A percentile compares a stretch with the other conserved stretches of the same genome.
Evolutionary conservation across 1,140 invertebrate genomes (phyloP).

Genomic region (Battus philenor): DNA sequence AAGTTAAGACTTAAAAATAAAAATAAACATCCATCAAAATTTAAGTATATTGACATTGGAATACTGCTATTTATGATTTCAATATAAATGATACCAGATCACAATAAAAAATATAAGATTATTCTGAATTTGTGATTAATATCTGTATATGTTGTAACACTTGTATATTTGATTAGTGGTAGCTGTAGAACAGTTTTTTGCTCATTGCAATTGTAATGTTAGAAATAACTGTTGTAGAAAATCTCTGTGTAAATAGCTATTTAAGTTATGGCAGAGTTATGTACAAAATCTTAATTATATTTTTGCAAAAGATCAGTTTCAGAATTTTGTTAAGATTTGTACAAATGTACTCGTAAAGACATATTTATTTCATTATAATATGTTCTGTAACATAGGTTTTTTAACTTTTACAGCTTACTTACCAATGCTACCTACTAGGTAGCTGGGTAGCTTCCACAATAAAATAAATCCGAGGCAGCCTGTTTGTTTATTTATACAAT

Average conservation of each 20-base stretch:
- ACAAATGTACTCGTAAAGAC: slow-evolving; percentile 37
- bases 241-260: slow-evolving; percentile 58
- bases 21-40: background rate
- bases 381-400: background rate
- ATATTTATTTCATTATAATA: slow-evolving; percentile 11
- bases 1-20: slow-evolving; percentile 15
- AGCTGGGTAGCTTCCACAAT: no score
- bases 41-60: background rate
- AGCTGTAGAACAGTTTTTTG: slow-evolving; percentile 35
- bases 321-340: slow-evolving; percentile 44
- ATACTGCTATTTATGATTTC: background rate
- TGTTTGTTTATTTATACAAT: background rate
- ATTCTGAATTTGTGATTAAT: slow-evolving; percentile 20
- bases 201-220: slow-evolving; percentile 53
- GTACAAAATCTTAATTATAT: slow-evolving; percentile 39
- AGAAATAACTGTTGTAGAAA: slow-evolving; percentile 47
- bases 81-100: slow-evolving; percentile 32
- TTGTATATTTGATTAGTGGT: slow-evolving; percentile 38
- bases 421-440: no score
- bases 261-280: slow-evolving; percentile 33
- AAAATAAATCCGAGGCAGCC: no score
- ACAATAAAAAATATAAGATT: slow-evolving; percentile 34
- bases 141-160: slow-evolving; percentile 56
- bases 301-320: slow-evolving; percentile 41
- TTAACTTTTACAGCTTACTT: background rate